A percentile compares a stretch with the other conserved stretches of the same genome.
Conservation (phyloP, 2,113 vertebrate species). For the Rafetus swinhoei region DNA sequence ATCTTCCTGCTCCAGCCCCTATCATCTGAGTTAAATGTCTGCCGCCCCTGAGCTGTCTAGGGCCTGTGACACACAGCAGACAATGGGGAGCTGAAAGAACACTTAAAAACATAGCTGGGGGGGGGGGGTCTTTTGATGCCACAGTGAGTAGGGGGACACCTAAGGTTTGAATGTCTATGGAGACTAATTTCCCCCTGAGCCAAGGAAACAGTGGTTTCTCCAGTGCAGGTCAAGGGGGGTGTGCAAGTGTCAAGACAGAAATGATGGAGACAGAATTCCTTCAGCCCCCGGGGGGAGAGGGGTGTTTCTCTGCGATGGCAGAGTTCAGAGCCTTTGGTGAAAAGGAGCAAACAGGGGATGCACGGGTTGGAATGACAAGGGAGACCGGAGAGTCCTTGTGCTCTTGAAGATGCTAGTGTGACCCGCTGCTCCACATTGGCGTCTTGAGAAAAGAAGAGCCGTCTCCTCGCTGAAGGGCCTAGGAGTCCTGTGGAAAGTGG, state of each 20-base stretch:
- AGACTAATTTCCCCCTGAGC: not conserved
- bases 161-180: not conserved
- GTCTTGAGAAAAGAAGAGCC: not conserved
- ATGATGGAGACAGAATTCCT: not conserved
- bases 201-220: not conserved
- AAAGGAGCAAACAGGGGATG: not conserved
- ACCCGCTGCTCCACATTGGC: not conserved
- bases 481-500: not conserved
- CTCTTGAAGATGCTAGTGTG: not conserved
- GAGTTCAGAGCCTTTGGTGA: not conserved
- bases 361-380: not conserved
- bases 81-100: not conserved
- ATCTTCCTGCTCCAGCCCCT: not conserved
- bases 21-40: not conserved
- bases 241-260: not conserved
- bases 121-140: not conserved
- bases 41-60: not conserved
- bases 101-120: not conserved
- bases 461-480: not conserved
- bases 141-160: not conserved
- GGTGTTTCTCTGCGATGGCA: not conserved
- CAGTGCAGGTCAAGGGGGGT: not conserved
- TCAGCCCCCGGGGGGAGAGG: not conserved
- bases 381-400: not conserved
- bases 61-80: not conserved